These are phyloP conservation scores for Petrocephalus zakoni DNA, from an alignment of 2,113 vertebrate genomes.

Conservation along the genomic window DNA sequence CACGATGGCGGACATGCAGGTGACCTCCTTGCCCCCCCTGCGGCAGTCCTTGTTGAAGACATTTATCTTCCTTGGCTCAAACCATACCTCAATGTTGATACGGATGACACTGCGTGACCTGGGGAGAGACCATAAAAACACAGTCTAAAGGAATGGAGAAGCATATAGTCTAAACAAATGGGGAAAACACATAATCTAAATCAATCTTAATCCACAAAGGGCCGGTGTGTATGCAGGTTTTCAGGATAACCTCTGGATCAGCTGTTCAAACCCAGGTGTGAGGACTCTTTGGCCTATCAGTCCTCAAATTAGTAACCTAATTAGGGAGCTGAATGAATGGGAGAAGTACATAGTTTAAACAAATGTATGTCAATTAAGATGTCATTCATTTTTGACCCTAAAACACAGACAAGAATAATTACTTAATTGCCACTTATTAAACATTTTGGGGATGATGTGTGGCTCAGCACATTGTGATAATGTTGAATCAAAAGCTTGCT, in stretches of 20 bases:
- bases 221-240: too few species aligned
- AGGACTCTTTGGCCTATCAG: too few species aligned
- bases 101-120: constrained; percentile 87
- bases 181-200: not conserved
- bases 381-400: not conserved
- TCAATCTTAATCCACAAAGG: too few species aligned
- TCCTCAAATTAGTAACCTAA: too few species aligned
- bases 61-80: constrained; percentile 87
- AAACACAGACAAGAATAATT: not conserved
- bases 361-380: not conserved
- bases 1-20: constrained; percentile 73
- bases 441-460: not conserved
- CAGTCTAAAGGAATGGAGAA: not conserved
- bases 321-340: too few species aligned
- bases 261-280: too few species aligned
- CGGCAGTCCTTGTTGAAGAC: constrained; percentile 85
- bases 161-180: not conserved
- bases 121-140: not conserved
- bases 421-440: not conserved
- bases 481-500: not conserved
- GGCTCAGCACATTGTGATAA: not conserved
- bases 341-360: not conserved
- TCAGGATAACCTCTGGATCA: too few species aligned
- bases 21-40: constrained; percentile 74
- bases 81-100: constrained; percentile 70